Evolutionary conservation across 2,797 vertebrate genomes (phyloP), one percentile per base, ranked within the genome.

Genomic region (Molothrus ater): DNA sequence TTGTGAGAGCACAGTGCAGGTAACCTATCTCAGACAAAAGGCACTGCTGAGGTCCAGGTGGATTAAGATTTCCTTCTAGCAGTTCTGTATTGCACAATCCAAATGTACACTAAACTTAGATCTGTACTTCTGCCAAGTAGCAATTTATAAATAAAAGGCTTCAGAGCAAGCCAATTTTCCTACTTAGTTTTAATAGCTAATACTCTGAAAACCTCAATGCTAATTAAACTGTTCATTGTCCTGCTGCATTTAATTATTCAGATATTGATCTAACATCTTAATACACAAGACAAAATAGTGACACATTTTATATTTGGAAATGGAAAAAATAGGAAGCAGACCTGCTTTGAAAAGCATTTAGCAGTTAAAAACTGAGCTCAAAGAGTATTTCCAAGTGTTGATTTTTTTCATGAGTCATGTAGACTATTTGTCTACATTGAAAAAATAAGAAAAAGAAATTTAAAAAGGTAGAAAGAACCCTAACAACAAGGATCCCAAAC

Each of bases 181-280:
- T 94, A 89, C 94, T 96, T 90, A 92, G 83, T 82, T 97, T 96
- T 95, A 95, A 95, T 80, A 93, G 96, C 86, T 93, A 94, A 94
- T 96, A 71, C 71, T 88, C 91, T 59, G 64, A 86, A 96, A 95
- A 96, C 95, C 86, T 92, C 93, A 90, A 86, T 74, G 71, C 94
- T 96, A 96, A 96, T 96, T 96, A 96, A 96, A 71, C 57, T 75
- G 75, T 69, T 95, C 90, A 68, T 95, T 93, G 71, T 96, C 74
- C 93, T 78, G 68, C 90, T 96, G 96, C 68, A 93, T 93, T 95
- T 93, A 96, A 96, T 96, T 97, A 96, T 90, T 94, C 86, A 85
- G 93, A 97, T 96, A 95, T 80, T 82, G 96, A 95, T 95, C 93
- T 96, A 93, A 40, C 74, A 64, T 91, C 80, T 88, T 94, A 92